Evolutionary conservation across 1,140 invertebrate genomes (phyloP).

Genomic region (Laupala kohalensis): DNA sequence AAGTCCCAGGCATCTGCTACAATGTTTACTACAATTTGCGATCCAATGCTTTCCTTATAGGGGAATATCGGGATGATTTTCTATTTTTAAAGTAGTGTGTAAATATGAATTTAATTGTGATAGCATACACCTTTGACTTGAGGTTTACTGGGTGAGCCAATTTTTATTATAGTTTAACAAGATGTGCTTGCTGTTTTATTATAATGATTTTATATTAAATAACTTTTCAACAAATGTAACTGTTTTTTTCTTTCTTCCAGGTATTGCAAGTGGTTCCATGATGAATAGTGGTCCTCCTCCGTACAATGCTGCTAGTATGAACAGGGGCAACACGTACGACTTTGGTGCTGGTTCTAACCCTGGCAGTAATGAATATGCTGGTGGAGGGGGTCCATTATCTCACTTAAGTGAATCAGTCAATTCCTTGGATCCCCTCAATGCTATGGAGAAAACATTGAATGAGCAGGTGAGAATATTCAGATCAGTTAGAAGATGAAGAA

Average conservation of each 20-base stretch:
- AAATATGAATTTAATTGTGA: too few species aligned
- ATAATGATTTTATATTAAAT: too few species aligned
- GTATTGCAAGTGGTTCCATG: slow-evolving; percentile 75
- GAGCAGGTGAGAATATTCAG: slow-evolving; percentile 52
- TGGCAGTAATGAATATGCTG: slow-evolving; percentile 41
- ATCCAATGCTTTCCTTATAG: too few species aligned
- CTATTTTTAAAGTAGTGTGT: too few species aligned
- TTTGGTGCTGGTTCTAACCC: slow-evolving; percentile 35
- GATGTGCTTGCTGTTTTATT: too few species aligned
- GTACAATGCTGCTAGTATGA: slow-evolving; percentile 25
- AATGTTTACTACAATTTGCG: too few species aligned
- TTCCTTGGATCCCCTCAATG: slow-evolving; percentile 74
- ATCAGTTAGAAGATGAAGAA: background rate
- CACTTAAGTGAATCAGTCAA: slow-evolving; percentile 73
- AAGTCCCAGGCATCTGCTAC: too few species aligned
- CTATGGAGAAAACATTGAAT: slow-evolving; percentile 81
- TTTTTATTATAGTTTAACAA: too few species aligned
- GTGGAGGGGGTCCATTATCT: slow-evolving; percentile 51
- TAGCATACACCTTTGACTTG: too few species aligned
- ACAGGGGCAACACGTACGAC: slow-evolving; percentile 30
- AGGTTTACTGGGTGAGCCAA: too few species aligned
- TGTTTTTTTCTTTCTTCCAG: slow-evolving; percentile 19
- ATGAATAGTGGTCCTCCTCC: slow-evolving; percentile 45
- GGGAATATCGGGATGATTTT: too few species aligned
- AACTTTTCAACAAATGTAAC: too few species aligned